Percentiles rank a stretch among this genome's conserved stretches.
phyloP scores from a whole-genome alignment of 1,140 invertebrate genomes.

The Temnothorax curvispinosus region DNA sequence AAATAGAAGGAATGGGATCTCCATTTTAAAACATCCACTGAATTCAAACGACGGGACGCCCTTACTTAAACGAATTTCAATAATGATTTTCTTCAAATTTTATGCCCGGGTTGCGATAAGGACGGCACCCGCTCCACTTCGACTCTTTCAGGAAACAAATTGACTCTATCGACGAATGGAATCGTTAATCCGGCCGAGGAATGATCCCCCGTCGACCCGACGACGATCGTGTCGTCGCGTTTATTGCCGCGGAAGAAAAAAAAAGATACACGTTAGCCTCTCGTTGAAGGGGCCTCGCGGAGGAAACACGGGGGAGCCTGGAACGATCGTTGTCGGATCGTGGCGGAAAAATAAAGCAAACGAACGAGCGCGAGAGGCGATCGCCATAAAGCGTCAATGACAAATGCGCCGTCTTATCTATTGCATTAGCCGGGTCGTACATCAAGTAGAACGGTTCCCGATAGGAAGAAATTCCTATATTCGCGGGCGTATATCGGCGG shows the following conservation, averaged over 20 bases:
- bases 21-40: constrained; percentile 47
- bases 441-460: constrained; percentile 59
- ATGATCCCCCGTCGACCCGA: not conserved
- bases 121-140: not conserved
- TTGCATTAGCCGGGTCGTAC: constrained; percentile 62
- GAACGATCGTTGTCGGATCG: constrained; percentile 22
- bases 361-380: constrained; percentile 33
- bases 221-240: not conserved
- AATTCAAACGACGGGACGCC: constrained; percentile 27
- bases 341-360: constrained; percentile 34
- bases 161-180: constrained; percentile 31
- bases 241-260: not conserved
- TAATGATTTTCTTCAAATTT: constrained; percentile 60
- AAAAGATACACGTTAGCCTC: not conserved
- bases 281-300: not conserved
- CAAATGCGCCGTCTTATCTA: constrained; percentile 65
- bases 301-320: not conserved
- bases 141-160: constrained; percentile 29
- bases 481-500: constrained; percentile 36
- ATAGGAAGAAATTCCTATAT: constrained; percentile 63
- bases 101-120: constrained; percentile 30
- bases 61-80: constrained; percentile 55
- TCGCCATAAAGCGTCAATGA: constrained; percentile 67
- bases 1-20: constrained; percentile 20
- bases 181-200: constrained; percentile 35